phyloP scores from a whole-genome alignment of 1,140 invertebrate genomes.

The Himalopsyche phryganea region DNA sequence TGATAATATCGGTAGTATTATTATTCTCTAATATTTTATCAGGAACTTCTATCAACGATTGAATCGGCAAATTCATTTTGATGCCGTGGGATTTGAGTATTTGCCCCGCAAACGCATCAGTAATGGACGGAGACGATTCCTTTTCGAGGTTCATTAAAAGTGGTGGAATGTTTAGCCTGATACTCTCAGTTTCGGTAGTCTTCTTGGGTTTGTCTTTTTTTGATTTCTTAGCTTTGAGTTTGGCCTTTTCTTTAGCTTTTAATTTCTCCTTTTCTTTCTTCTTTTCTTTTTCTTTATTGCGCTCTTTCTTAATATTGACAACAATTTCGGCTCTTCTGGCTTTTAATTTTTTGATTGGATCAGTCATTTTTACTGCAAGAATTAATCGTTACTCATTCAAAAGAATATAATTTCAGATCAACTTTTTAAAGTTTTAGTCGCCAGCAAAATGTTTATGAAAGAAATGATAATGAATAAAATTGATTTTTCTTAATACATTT shows the following conservation, averaged over 20 bases:
- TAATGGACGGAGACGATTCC: conserved; percentile 55
- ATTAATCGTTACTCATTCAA: not conserved
- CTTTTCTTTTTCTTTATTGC: conserved; percentile 43
- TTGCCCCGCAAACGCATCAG: conserved; percentile 58
- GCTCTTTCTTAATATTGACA: conserved; percentile 15
- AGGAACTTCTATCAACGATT: not conserved
- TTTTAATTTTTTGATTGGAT: conserved; percentile 19
- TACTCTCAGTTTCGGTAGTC: conserved; percentile 45
- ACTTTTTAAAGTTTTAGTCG: too few species aligned
- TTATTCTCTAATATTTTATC: conserved; percentile 1
- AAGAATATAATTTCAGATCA: too few species aligned
- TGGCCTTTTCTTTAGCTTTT: conserved; percentile 39
- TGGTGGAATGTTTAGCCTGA: conserved; percentile 48
- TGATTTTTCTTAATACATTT: not conserved
- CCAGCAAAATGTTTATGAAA: too few species aligned
- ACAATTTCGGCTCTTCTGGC: conserved; percentile 9
- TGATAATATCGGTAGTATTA: conserved; percentile 25
- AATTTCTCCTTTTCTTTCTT: conserved; percentile 41
- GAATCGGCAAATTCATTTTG: conserved; percentile 34
- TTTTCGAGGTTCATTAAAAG: conserved; percentile 52
- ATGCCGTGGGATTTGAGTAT: conserved; percentile 52
- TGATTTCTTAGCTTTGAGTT: conserved; percentile 40
- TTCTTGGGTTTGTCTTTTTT: conserved; percentile 45
- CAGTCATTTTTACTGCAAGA: conserved; percentile 9
- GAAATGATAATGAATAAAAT: not conserved